Percentiles rank a stretch among this genome's conserved stretches.
Evolutionary conservation across 2,113 vertebrate species (phyloP).

Genomic region (Cyanoramphus novaezelandiae): DNA sequence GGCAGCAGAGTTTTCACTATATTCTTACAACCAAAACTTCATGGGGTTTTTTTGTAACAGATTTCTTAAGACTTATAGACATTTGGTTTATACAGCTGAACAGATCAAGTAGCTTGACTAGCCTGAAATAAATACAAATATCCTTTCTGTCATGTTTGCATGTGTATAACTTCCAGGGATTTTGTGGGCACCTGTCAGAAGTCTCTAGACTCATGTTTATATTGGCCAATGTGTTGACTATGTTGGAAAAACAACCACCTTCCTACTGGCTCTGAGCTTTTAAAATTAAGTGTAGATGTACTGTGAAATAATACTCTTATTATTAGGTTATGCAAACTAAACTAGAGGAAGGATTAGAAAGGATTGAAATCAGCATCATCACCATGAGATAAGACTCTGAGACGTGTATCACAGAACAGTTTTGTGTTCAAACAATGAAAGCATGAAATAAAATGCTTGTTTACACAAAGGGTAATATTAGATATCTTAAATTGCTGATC

Average conservation of each 20-base stretch:
- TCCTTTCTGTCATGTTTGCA: neutral
- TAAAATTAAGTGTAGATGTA: neutral
- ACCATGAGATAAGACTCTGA: neutral
- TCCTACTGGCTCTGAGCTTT: neutral
- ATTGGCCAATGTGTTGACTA: neutral
- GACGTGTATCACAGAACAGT: neutral
- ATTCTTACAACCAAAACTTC: slow-evolving; percentile 33
- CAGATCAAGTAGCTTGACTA: neutral
- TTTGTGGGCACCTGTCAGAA: neutral
- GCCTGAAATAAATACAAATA: neutral
- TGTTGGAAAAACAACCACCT: neutral
- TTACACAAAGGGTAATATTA: neutral
- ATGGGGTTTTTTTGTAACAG: neutral
- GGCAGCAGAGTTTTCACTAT: neutral
- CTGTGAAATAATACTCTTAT: neutral
- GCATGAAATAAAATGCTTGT: neutral
- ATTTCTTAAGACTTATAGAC: neutral
- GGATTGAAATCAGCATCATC: neutral
- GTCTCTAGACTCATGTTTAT: neutral
- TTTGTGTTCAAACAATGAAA: neutral
- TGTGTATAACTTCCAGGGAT: neutral
- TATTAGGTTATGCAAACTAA: neutral
- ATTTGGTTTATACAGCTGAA: neutral
- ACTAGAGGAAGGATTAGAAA: neutral
- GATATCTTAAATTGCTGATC: neutral